Evolutionary conservation across 1,140 invertebrate species (phyloP).

Genomic region (Matsumurasca onukii): DNA sequence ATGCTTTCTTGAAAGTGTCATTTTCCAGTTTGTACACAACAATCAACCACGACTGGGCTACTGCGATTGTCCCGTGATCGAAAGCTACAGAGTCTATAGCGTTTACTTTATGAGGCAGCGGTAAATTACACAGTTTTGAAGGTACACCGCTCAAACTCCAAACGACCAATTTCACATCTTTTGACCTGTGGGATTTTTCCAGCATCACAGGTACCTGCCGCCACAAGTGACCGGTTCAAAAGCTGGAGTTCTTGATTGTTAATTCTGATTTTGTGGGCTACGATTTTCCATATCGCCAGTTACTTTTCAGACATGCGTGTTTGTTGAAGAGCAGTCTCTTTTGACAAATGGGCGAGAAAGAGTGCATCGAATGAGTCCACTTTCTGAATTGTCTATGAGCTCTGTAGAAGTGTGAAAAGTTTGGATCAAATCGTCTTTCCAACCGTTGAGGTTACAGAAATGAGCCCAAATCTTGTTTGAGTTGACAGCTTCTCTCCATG

Average conservation of each 20-base stretch:
- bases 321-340: constrained; percentile 18
- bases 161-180: background rate
- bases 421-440: constrained; percentile 15
- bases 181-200: background rate
- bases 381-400: background rate
- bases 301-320: background rate
- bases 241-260: too few relatives aligned
- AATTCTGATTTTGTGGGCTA: background rate
- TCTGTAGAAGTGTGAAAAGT: constrained; percentile 1
- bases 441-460: constrained; percentile 7
- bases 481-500: constrained; percentile 35
- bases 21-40: background rate
- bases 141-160: constrained; percentile 2
- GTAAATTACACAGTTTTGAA: background rate
- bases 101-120: background rate
- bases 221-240: background rate
- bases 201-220: constrained; percentile 15
- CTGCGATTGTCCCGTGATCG: background rate
- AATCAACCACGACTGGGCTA: background rate
- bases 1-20: background rate
- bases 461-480: constrained; percentile 31
- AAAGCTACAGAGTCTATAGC: background rate
- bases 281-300: constrained; percentile 17
- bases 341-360: constrained; percentile 5
- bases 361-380: background rate